Conservation (phyloP, 2,113 vertebrate species). For the Agelaius tricolor region DNA sequence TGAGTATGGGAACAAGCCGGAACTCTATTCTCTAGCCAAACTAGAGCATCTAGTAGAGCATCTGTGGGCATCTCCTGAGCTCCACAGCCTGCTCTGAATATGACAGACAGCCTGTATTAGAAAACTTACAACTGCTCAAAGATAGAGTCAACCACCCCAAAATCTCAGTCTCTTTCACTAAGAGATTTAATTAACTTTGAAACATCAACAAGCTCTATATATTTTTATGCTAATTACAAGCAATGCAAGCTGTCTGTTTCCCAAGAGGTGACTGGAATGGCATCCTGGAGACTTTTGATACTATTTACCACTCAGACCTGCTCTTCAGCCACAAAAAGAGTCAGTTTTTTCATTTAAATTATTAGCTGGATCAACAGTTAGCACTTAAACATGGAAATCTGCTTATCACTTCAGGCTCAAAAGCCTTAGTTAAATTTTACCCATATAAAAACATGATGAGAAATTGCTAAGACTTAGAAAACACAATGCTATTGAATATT, state of each 20-base stretch:
- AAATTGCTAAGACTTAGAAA: background rate
- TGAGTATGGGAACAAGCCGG: background rate
- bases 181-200: background rate
- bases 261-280: background rate
- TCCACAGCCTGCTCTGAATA: background rate
- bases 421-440: background rate
- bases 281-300: background rate
- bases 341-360: background rate
- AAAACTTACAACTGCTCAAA: background rate
- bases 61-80: rapidly evolving
- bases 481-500: background rate
- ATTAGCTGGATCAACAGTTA: background rate
- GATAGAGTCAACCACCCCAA: background rate
- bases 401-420: background rate
- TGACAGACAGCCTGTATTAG: background rate
- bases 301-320: background rate
- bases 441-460: background rate
- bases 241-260: background rate
- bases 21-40: background rate
- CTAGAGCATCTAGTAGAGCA: background rate
- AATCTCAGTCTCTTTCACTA: background rate
- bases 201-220: background rate
- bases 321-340: background rate
- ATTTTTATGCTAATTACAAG: background rate
- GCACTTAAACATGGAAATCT: background rate